Base-by-base conservation (phyloP, 2,113 vertebrate genomes). In the Ancistrus triradiatus region DNA sequence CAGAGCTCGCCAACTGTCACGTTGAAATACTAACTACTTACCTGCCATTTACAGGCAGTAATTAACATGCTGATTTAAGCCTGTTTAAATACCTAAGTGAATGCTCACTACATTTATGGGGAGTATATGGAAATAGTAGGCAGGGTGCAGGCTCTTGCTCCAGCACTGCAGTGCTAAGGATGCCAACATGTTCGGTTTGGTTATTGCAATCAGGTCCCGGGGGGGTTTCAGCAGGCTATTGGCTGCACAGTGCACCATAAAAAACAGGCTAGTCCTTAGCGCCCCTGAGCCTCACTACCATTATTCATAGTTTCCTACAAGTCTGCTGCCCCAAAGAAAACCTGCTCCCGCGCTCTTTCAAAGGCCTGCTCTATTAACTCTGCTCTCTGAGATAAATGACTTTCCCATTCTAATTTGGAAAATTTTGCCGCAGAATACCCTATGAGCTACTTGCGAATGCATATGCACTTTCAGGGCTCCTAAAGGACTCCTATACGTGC, bases 271-370 rank as follows among this genome's bases (percentile, higher is more conserved):
- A 17, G 51, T 65, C 42, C 42, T 24, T 59, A 63, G 50, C 28
- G 18, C 63, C 63, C 57, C 50, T 40, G 52, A 40, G 21, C 60
- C 64, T 40, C 27, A 33, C 27, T 15, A 13, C 61, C 52, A 71
- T 76, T 75, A 69, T 78, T 72, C 68, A 78, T 68, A 76, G 58
- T 78, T 76, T 78, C 77, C 70, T 38, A 69, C 55, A 64, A 24
- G 24, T 48, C 48, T 47, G 21, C 57, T 46, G 48, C 50, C 67
- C 49, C n/a, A n/a, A 52, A 44, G 14, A 22, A 28, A 42, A 38
- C 33, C 44, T 27, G 33, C 51, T 25, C 24, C 42, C 15, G 40
- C 18, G 3, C 43, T 44, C 48, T 63, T 67, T 70, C 59, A 70
- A 67, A 63, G 27, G 46, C 51, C 47, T 72, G 63, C 35, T 6